Evolutionary conservation across 2,797 vertebrate genomes (phyloP).

Genomic region (Pterois miles): DNA sequence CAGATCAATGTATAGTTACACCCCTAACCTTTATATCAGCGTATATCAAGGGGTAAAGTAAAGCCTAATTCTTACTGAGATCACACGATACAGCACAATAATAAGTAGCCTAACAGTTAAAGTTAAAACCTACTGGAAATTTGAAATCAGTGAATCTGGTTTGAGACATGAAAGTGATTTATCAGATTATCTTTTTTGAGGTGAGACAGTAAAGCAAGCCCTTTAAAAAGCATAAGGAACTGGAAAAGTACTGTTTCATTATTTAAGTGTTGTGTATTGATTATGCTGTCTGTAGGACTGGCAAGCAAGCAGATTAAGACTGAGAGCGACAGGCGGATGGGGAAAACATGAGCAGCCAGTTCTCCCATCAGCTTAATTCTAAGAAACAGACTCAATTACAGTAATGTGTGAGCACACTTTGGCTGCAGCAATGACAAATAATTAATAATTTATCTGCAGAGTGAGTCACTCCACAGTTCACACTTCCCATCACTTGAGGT

Average conservation of each 20-base stretch:
- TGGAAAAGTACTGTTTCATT: slow-evolving; percentile 49
- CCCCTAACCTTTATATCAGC: no score
- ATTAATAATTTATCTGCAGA: slow-evolving; percentile 13
- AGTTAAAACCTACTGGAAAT: not conserved
- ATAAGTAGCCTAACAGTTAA: no score
- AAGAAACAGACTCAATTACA: slow-evolving; percentile 11
- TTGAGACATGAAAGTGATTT: not conserved
- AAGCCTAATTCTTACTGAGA: no score
- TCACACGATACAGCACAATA: no score
- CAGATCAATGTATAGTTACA: no score
- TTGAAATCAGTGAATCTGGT: not conserved
- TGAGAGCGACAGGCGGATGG: slow-evolving; percentile 43
- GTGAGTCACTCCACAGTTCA: slow-evolving; percentile 27
- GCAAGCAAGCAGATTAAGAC: slow-evolving; percentile 36
- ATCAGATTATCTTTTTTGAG: slow-evolving; percentile 9
- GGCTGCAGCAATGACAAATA: slow-evolving; percentile 10
- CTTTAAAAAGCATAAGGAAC: slow-evolving; percentile 11
- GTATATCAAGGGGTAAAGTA: no score
- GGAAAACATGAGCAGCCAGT: slow-evolving; percentile 31
- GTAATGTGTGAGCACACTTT: slow-evolving; percentile 3
- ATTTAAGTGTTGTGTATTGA: slow-evolving; percentile 60
- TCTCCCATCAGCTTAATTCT: slow-evolving; percentile 24
- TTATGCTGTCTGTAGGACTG: slow-evolving; percentile 37
- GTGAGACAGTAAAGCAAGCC: slow-evolving; percentile 25
- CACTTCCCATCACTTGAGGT: slow-evolving; percentile 43